Evolutionary conservation across 1,140 invertebrate species (phyloP).

Genomic region (Harpegnathos saltator): DNA sequence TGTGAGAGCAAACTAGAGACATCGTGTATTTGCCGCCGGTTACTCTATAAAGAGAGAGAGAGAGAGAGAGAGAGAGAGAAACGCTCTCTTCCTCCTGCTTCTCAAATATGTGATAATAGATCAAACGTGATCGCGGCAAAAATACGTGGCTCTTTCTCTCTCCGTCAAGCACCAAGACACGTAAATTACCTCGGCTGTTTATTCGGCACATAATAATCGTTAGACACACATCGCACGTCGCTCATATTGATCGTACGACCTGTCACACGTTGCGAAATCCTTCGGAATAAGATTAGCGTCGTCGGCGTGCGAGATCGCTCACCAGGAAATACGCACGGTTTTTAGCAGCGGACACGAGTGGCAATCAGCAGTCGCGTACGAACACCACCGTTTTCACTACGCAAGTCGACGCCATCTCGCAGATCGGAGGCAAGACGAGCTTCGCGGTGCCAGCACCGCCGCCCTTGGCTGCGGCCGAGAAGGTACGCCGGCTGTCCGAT

Average conservation of each 20-base stretch:
- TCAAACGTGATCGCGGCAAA: conserved; percentile 17
- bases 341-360: conserved; percentile 86
- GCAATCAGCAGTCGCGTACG: conserved; percentile 84
- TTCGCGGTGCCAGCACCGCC: conserved; percentile 88
- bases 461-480: conserved; percentile 85
- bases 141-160: background rate
- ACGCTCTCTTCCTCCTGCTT: background rate
- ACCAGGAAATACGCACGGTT: conserved; percentile 10
- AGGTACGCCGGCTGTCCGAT: conserved; percentile 88
- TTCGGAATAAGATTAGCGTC: background rate
- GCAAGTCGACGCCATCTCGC: conserved; percentile 83
- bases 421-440: conserved; percentile 86
- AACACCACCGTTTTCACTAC: conserved; percentile 84
- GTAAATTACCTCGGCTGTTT: no score
- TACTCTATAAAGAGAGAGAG: no score
- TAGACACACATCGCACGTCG: no score
- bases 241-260: no score
- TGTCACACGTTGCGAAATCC: background rate
- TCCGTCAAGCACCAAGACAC: no score
- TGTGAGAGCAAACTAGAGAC: conserved; percentile 26
- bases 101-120: conserved; percentile 31
- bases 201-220: no score
- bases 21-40: conserved; percentile 18
- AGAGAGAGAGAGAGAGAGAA: conserved; percentile 13
- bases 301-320: background rate